These are phyloP conservation scores for Tor tambroides DNA, from an alignment of 2,113 vertebrate genomes.

Conservation along the genomic window DNA sequence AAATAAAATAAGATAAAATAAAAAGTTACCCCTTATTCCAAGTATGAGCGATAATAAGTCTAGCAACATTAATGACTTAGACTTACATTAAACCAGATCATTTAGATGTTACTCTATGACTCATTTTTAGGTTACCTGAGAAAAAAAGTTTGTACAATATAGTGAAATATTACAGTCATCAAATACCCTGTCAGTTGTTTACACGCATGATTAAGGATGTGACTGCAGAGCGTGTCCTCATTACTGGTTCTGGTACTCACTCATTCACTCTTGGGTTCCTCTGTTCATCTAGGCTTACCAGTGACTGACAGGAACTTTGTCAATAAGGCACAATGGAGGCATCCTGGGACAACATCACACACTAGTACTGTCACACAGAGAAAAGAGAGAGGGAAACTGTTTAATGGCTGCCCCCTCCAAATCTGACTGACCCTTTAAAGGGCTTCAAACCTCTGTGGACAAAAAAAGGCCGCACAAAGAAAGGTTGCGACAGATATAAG, in stretches of 20 bases:
- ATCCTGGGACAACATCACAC: constrained; percentile 29
- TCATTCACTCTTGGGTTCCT: constrained; percentile 6
- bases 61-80: neutral
- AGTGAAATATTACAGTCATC: constrained; percentile 1
- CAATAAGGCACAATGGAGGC: constrained; percentile 15
- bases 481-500: constrained; percentile 16
- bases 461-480: constrained; percentile 6
- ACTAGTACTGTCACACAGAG: neutral
- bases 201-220: neutral
- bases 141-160: neutral
- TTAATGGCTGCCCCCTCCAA: constrained; percentile 26
- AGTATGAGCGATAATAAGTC: neutral
- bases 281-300: neutral
- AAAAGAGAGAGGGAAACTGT: constrained; percentile 13
- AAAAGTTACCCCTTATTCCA: neutral
- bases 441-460: constrained; percentile 39
- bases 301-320: constrained; percentile 40
- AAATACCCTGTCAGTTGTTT: neutral
- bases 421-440: constrained; percentile 28
- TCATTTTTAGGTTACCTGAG: neutral
- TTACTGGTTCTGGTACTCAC: neutral
- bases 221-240: constrained; percentile 1
- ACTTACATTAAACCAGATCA: neutral
- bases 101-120: neutral
- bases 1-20: neutral